A percentile compares a stretch with the other conserved stretches of the same genome.
Evolutionary conservation across 2,113 vertebrate species (phyloP).

Genomic region (Callaeas wilsoni): DNA sequence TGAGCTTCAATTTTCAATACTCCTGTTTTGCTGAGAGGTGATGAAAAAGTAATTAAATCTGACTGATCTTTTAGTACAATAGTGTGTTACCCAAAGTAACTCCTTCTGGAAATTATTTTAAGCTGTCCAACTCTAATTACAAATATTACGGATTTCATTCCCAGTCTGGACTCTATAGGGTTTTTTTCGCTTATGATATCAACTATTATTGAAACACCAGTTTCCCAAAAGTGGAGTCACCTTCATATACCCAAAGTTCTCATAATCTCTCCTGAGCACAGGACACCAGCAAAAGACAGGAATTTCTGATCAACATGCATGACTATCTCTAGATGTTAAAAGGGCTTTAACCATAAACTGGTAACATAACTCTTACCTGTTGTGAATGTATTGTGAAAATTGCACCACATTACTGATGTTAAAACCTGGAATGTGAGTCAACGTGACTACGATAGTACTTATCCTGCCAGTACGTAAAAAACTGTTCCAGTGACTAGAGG

Average conservation of each 20-base stretch:
- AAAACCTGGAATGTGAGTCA: not conserved
- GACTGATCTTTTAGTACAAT: not conserved
- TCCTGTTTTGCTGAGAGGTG: not conserved
- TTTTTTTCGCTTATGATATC: not conserved
- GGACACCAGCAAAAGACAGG: not conserved
- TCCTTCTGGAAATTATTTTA: not conserved
- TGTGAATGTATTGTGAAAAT: not conserved
- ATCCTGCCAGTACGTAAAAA: not conserved
- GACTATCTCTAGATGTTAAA: not conserved
- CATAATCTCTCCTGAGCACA: not conserved
- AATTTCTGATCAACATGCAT: not conserved
- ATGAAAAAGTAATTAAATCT: not conserved
- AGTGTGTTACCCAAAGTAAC: not conserved
- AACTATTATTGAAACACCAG: not conserved
- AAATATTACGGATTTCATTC: not conserved
- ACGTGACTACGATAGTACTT: not conserved
- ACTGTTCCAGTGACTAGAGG: not conserved
- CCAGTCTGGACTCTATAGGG: not conserved
- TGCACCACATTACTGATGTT: not conserved
- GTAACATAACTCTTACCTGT: not conserved
- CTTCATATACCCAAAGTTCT: not conserved
- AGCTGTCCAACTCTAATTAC: not conserved
- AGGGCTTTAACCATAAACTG: not conserved
- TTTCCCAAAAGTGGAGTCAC: not conserved
- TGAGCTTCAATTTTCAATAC: not conserved